These are phyloP conservation scores for Gymnopithys bicolor DNA, from an alignment of 2,797 vertebrate species.

Conservation along the genomic window DNA sequence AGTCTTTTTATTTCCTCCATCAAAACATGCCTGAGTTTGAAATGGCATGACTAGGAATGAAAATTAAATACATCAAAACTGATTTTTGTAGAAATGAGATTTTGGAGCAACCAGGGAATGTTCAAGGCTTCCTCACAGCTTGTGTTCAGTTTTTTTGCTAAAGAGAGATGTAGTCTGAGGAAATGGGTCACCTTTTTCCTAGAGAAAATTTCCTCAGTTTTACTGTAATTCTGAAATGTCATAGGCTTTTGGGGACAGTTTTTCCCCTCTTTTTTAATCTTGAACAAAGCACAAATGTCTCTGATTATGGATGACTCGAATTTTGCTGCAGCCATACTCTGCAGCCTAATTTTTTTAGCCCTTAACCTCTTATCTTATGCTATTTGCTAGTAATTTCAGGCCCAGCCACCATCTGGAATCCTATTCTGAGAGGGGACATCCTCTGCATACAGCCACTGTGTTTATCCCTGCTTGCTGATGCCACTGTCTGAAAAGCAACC, in stretches of 20 bases:
- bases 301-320: conserved; percentile 16
- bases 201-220: conserved; percentile 56
- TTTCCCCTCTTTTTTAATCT: not conserved
- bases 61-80: conserved; percentile 70
- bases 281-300: not conserved
- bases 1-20: conserved; percentile 59
- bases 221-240: conserved; percentile 40
- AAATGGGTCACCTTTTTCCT: conserved; percentile 69
- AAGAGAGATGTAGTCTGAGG: conserved; percentile 50
- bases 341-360: not conserved
- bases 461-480: not conserved
- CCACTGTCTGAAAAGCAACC: not conserved
- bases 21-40: conserved; percentile 65
- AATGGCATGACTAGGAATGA: conserved; percentile 64
- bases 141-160: conserved; percentile 14
- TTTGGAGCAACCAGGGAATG: conserved; percentile 43
- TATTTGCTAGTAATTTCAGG: not conserved
- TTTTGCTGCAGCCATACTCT: not conserved
- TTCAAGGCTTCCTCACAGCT: conserved; percentile 53
- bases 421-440: not conserved
- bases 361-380: not conserved
- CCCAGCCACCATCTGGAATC: not conserved
- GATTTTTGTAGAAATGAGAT: conserved; percentile 60
- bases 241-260: not conserved
- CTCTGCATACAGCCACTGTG: not conserved